Evolutionary conservation across 2,113 vertebrate genomes (phyloP).

Genomic region (Ibidorhyncha struthersii): DNA sequence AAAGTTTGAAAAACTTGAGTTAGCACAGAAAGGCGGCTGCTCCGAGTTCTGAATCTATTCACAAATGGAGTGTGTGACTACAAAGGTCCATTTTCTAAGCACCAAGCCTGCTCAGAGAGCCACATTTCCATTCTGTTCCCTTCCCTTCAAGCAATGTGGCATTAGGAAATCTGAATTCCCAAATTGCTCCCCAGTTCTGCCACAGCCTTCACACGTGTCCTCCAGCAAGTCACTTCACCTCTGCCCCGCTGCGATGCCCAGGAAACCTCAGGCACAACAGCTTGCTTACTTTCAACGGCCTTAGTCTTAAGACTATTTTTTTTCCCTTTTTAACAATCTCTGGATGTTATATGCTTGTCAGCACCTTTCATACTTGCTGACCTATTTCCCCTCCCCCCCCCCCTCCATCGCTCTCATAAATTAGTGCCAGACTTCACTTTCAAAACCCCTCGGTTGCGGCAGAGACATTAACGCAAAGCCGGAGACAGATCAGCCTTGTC

Average conservation of each 20-base stretch:
- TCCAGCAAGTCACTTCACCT: neutral
- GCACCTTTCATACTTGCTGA: constrained; percentile 29
- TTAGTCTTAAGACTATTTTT: neutral
- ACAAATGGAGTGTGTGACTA: fast-evolving
- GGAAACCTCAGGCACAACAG: neutral
- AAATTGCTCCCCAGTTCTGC: neutral
- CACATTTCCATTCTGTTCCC: fast-evolving
- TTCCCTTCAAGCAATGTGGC: fast-evolving
- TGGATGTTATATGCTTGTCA: neutral
- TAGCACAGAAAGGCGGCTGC: neutral
- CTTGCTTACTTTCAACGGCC: neutral
- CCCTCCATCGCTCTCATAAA: neutral
- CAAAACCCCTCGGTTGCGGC: neutral
- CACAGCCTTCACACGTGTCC: no score
- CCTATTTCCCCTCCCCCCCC: neutral
- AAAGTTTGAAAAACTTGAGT: fast-evolving
- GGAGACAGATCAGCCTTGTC: neutral
- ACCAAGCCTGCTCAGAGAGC: neutral
- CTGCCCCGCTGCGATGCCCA: fast-evolving
- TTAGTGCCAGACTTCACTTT: neutral
- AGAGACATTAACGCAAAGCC: neutral
- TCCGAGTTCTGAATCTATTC: fast-evolving
- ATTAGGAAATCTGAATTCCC: neutral
- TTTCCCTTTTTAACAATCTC: neutral
- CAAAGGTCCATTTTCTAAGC: neutral